Base-by-base conservation (phyloP, 2,888 invertebrate species). In the Drosophila borborema region DNA sequence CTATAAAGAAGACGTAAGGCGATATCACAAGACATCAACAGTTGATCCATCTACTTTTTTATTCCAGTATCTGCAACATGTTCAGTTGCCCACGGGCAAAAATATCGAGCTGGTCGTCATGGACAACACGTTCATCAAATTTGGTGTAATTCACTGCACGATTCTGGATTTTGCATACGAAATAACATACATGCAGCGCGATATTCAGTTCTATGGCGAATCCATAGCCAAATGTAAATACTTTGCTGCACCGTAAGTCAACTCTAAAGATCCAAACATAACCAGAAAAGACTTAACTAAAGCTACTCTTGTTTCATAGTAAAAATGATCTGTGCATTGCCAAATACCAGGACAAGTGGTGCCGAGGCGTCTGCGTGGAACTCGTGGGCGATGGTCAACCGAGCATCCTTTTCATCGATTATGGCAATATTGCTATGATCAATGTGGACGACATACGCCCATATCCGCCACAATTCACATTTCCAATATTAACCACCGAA, bases 311-410 rank as follows among this genome's bases (percentile, higher is more conserved):
- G 2, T 28, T n/a, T 45, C 16, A 28, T 20, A 93, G 92, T 45
- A 69, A 77, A 41, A 62, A 84, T 31, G 86, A 91, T 63, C 70
- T 92, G 12, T 93, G 93, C 61, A 77, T 93, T 38, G 93, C 91
- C 8, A 89, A 91, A 40, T 91, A 91, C 48, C 75, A 89, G 23
- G 84, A 80, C 5, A 83, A 84, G 10, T 93, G 93, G 93, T 91
- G 91, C 75, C 91, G 93, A 3, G 93, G 92, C 0, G 54, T 86
- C 45, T 92, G 91, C 59, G 53, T 92, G 59, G 92, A 93, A 69
- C 73, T 87, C 18, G 91, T 92, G 2, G 92, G 92, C 20, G 93
- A 93, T 89, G 92, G 92, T 1, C 72, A 91, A 74, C 93, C 93
- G 0, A 87, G 91, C 31, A 91, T 93, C 46, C 64, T 87, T 7